Percentiles rank a stretch among this genome's conserved stretches.
Conservation (phyloP, 2,888 invertebrate species). For the Bedellia somnulentella region DNA sequence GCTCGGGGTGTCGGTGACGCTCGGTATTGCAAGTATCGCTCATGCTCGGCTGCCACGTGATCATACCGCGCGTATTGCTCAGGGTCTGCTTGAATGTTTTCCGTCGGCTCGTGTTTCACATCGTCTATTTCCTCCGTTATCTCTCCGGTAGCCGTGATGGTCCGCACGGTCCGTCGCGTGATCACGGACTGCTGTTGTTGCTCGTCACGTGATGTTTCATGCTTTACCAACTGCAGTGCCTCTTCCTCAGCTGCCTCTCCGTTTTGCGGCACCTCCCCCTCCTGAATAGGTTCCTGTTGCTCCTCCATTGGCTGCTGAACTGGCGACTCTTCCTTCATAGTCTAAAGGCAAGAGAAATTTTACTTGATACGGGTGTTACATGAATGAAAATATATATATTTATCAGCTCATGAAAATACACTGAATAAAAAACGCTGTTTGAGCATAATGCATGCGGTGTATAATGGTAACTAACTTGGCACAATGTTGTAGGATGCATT, state of each 20-base stretch:
- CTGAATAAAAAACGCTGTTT: too few relatives aligned
- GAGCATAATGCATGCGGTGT: too few relatives aligned
- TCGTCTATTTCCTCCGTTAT: conserved; percentile 41
- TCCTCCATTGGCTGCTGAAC: conserved; percentile 8
- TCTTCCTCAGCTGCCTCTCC: conserved; percentile 13
- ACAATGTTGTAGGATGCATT: too few relatives aligned
- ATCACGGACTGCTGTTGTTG: conserved; percentile 51
- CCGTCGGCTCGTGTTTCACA: conserved; percentile 42
- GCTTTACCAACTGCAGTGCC: conserved; percentile 46
- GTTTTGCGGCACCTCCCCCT: conserved; percentile 8
- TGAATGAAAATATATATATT: too few relatives aligned
- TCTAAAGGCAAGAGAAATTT: too few relatives aligned
- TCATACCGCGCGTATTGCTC: conserved; percentile 22
- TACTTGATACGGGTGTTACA: too few relatives aligned
- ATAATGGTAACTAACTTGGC: too few relatives aligned
- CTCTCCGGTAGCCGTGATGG: conserved; percentile 64
- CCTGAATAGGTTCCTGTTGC: conserved; percentile 9
- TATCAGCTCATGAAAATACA: too few relatives aligned
- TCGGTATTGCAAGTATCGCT: conserved; percentile 24
- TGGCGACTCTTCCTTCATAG: too few relatives aligned
- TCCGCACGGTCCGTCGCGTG: conserved; percentile 57
- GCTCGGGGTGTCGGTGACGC: conserved; percentile 15
- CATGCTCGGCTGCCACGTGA: conserved; percentile 29
- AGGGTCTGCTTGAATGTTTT: conserved; percentile 18
- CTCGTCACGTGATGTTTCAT: conserved; percentile 25